Base-by-base conservation (phyloP, 2,888 invertebrate genomes). In the Strigamia transsilvanica region DNA sequence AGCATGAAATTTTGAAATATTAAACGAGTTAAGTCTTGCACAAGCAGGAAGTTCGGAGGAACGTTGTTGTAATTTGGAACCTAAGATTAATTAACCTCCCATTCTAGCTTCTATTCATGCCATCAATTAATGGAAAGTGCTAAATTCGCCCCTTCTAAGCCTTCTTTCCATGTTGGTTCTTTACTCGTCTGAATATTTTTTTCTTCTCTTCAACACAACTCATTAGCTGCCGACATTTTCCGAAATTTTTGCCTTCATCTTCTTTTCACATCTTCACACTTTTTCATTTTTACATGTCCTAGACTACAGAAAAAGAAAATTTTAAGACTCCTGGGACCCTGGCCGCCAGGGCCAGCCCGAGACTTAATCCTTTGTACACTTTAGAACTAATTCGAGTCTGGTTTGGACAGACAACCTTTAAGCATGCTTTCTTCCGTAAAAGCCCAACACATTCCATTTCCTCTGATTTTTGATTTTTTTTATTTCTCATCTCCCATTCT, bases 91-190 rank as follows among this genome's bases (percentile, higher is more conserved):
- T 66, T 66, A 66, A 66, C 61, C 61, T 23, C 61, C 61, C 61
- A 66, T 66, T 66, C 23, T 10, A 23, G 61, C 23, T 66, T 21
- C 61, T 66, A 66, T 66, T 66, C 61, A 21, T 66, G 61, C 61
- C 61, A 66, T 66, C 61, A 66, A 66, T 66, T 66, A 66, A 66
- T 66, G 61, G 61, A 66, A 66, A 66, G 61, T 66, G 61, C 61
- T 66, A 66, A 66, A 66, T 66, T 66, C 61, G 61, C 61, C 7
- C 21, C 23, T 66, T 23, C 61, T 66, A 66, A 66, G 61, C 61
- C 23, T 18, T 66, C 61, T 66, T 66, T 66, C 61, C 61, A 66
- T 66, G 61, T 66, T 66, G 61, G 21, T 12, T 66, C 46, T 66
- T 23, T 66, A 6, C 61, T 66, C 61, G 21, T 66, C 61, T 66